Evolutionary conservation across 2,113 vertebrate genomes (phyloP).

Genomic region (Ceuthmochares aereus): DNA sequence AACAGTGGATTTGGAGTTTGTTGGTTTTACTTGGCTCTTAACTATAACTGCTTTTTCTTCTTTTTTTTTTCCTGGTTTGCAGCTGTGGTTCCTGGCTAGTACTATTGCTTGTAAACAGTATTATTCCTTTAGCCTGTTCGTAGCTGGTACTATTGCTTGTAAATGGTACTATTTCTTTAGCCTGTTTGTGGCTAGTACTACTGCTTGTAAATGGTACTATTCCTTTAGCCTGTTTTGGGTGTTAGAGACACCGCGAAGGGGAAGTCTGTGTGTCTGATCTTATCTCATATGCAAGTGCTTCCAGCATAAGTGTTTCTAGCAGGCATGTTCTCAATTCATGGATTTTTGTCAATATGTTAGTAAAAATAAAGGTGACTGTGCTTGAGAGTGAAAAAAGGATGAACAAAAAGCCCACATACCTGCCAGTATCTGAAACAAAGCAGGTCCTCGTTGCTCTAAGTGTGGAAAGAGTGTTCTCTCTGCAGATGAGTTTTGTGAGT

Average conservation of each 20-base stretch:
- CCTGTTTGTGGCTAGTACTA: too few species aligned
- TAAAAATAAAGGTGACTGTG: neutral
- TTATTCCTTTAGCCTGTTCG: neutral
- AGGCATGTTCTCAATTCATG: neutral
- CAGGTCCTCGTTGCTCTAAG: neutral
- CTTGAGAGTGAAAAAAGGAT: neutral
- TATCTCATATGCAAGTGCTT: neutral
- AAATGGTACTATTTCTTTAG: neutral
- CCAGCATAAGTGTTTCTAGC: neutral
- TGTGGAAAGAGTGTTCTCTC: neutral
- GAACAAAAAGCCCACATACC: neutral
- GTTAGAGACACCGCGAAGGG: neutral
- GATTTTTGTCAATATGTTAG: neutral
- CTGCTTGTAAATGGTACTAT: neutral
- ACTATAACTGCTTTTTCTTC: neutral
- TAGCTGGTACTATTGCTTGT: neutral
- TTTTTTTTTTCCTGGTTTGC: neutral
- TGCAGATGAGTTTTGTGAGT: constrained; percentile 1
- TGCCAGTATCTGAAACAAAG: neutral
- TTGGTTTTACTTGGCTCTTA: neutral
- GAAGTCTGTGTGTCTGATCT: neutral
- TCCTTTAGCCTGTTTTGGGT: neutral
- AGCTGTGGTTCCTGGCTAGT: neutral
- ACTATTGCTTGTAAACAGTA: neutral
- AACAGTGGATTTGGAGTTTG: neutral